A percentile compares a stretch with the other conserved stretches of the same genome.
Conservation (phyloP, 2,797 vertebrate genomes). For the Siniperca undulata region DNA sequence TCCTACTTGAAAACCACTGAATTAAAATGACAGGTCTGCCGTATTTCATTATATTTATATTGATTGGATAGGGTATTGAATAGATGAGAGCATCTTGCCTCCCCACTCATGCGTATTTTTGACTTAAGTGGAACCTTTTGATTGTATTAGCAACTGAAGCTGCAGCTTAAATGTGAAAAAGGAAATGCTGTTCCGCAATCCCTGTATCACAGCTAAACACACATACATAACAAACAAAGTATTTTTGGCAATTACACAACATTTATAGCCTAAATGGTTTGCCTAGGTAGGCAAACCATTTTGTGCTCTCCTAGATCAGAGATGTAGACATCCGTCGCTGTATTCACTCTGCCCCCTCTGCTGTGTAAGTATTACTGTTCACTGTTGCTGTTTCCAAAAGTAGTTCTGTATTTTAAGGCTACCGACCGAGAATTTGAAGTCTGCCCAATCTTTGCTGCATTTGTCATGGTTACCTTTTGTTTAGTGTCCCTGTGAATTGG, state of each 20-base stretch:
- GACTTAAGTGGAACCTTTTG: background rate
- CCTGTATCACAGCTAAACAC: background rate
- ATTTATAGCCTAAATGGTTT: slow-evolving; percentile 18
- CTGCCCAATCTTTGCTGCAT: background rate
- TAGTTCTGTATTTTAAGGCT: slow-evolving; percentile 22
- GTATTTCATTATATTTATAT: background rate
- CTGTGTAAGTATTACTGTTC: background rate
- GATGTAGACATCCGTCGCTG: slow-evolving; percentile 3
- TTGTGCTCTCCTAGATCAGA: background rate
- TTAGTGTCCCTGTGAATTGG: slow-evolving; percentile 48
- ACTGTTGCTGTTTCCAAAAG: slow-evolving; percentile 12
- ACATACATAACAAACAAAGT: background rate
- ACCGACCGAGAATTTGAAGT: background rate
- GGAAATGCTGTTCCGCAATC: background rate
- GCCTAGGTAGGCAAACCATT: slow-evolving; percentile 5
- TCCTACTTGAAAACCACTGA: background rate
- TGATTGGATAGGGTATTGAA: background rate
- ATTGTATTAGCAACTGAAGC: background rate
- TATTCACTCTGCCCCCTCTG: slow-evolving; percentile 4
- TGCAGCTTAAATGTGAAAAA: background rate
- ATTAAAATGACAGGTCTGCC: background rate
- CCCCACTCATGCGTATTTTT: background rate
- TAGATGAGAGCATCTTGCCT: background rate
- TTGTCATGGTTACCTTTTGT: slow-evolving; percentile 50
- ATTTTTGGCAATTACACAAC: slow-evolving; percentile 20